These are phyloP conservation scores for Lycophotia porphyrea DNA, from an alignment of 2,888 invertebrate species.

Conservation along the genomic window DNA sequence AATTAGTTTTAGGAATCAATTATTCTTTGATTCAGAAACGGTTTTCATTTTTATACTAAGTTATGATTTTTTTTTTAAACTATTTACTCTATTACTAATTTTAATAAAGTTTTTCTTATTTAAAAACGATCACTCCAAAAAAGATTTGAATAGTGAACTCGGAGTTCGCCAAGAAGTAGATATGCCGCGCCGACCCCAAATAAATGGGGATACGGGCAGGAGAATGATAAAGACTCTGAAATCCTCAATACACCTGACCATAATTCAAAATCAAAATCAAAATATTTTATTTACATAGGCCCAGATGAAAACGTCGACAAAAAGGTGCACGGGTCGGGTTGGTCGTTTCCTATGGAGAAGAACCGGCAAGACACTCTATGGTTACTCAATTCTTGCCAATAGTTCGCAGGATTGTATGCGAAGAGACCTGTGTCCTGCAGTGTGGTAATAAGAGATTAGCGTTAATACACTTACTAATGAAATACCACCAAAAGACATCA, in stretches of 20 bases:
- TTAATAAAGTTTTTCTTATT: background rate
- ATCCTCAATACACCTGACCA: background rate
- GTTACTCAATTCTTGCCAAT: background rate
- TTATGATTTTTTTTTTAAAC: background rate
- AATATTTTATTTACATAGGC: too few species aligned
- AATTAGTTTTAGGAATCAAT: conserved; percentile 23
- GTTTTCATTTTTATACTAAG: background rate
- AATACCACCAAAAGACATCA: background rate
- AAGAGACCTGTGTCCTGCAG: background rate
- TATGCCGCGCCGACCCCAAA: background rate
- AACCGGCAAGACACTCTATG: too few species aligned
- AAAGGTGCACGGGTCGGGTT: too few species aligned
- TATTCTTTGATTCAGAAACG: background rate
- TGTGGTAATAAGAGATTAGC: rapidly evolving
- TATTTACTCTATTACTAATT: background rate
- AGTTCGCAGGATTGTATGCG: background rate
- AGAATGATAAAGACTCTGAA: background rate
- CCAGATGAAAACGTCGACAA: too few species aligned
- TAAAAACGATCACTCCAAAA: background rate
- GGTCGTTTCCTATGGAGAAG: too few species aligned
- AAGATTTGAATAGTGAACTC: too few species aligned
- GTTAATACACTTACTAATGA: background rate
- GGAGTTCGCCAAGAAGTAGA: background rate
- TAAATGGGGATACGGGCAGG: background rate
- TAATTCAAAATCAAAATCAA: too few species aligned